A percentile compares a stretch with the other conserved stretches of the same genome.
Evolutionary conservation across 1,140 invertebrate genomes (phyloP).

Genomic region (Lepidostoma basale): DNA sequence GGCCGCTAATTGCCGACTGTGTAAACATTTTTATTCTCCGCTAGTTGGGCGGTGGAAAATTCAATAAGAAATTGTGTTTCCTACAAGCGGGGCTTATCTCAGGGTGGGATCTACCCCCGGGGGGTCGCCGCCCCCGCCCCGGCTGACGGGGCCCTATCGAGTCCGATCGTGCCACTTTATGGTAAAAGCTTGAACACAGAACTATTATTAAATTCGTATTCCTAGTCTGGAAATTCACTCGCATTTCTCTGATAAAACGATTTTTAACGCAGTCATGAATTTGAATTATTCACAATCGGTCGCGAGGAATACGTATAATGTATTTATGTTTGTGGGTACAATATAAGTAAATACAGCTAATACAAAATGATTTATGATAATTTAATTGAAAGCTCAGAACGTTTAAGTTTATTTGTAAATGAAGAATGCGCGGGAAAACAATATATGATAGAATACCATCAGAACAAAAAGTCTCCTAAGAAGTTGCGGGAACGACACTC

Average conservation of each 20-base stretch:
- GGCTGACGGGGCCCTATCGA: conserved; percentile 17
- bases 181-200: conserved; percentile 3
- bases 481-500: no score
- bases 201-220: background rate
- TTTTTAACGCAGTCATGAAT: background rate
- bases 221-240: background rate
- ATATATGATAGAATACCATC: no score
- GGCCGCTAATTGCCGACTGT: conserved; percentile 19
- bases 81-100: background rate
- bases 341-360: no score
- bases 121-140: background rate
- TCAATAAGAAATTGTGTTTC: conserved; percentile 27
- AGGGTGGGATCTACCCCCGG: background rate
- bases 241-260: background rate
- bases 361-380: no score
- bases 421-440: no score
- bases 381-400: no score
- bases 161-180: conserved; percentile 6
- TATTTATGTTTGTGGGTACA: no score
- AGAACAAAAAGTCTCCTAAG: no score
- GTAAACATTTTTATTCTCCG: conserved; percentile 25
- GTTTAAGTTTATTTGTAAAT: no score
- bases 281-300: no score
- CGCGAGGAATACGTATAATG: no score
- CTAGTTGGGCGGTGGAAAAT: conserved; percentile 15